phyloP scores from a whole-genome alignment of 92 coral and sea anemone species.

The Porites lobata region DNA sequence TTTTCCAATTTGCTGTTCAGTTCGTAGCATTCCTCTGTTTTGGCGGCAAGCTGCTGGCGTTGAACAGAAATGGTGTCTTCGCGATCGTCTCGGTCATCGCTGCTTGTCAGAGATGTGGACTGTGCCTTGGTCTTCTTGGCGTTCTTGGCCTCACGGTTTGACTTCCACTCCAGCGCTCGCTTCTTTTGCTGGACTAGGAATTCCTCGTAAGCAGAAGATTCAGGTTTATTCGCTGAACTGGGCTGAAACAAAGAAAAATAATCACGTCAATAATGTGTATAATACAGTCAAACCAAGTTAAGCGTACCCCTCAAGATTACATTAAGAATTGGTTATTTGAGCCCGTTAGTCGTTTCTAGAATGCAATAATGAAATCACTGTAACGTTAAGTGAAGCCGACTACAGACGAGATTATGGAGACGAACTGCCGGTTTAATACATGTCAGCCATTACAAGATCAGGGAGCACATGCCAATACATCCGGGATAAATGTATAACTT shows the following conservation, averaged over 20 bases:
- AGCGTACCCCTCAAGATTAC: no score
- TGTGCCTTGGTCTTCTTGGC: not conserved
- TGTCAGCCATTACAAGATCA: no score
- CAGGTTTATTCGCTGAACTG: not conserved
- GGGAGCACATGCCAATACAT: no score
- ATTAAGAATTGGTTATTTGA: no score
- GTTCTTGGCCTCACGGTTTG: constrained; percentile 26
- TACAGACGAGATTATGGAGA: no score
- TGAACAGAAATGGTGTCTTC: not conserved
- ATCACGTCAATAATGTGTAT: not conserved
- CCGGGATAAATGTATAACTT: no score
- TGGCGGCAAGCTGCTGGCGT: constrained; percentile 18
- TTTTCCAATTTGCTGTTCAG: not conserved
- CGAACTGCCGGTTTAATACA: no score
- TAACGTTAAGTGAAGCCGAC: no score
- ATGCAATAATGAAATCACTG: no score
- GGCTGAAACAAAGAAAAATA: not conserved
- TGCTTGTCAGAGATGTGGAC: no score
- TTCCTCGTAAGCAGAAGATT: constrained; percentile 24
- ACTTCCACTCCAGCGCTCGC: constrained; percentile 29
- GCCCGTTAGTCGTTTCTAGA: no score
- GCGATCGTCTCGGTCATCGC: not conserved
- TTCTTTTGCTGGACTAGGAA: constrained; percentile 27
- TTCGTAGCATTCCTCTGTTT: constrained; percentile 1
- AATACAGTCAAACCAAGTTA: no score